Conservation (phyloP, 2,888 invertebrate genomes). For the Frankliniella intonsa region DNA sequence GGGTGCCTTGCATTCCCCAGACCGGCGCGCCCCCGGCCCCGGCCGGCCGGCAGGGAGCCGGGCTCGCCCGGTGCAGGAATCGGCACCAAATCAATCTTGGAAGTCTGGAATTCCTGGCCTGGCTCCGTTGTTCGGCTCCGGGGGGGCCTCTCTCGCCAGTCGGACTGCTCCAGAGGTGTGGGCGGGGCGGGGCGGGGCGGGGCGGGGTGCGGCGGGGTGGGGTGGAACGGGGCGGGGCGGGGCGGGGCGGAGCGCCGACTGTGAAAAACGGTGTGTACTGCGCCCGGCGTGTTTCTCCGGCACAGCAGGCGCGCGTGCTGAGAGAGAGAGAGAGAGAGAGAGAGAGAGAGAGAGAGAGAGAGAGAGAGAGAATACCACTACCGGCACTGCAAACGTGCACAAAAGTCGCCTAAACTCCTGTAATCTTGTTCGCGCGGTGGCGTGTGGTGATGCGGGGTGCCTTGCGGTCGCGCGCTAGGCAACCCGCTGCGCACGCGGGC, state of each 20-base stretch:
- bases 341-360: no score
- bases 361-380: not conserved
- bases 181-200: no score
- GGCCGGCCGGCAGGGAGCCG: no score
- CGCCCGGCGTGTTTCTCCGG: no score
- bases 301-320: no score
- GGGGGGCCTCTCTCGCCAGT: no score
- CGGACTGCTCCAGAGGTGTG: no score
- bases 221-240: not conserved
- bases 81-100: constrained; percentile 26
- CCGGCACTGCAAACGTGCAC: not conserved
- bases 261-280: constrained; percentile 17
- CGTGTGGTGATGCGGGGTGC: not conserved
- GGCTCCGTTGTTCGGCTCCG: not conserved
- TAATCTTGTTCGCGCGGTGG: not conserved
- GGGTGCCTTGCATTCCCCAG: not conserved
- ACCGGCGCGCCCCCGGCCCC: not conserved
- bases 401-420: not conserved
- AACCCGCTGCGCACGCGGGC: not conserved
- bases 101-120: constrained; percentile 19
- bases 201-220: no score
- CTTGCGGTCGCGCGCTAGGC: not conserved
- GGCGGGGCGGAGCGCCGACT: not conserved
- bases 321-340: no score
- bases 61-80: not conserved